phyloP scores from a whole-genome alignment of 2,113 vertebrate genomes.

The Rhegmatorhina hoffmannsi region DNA sequence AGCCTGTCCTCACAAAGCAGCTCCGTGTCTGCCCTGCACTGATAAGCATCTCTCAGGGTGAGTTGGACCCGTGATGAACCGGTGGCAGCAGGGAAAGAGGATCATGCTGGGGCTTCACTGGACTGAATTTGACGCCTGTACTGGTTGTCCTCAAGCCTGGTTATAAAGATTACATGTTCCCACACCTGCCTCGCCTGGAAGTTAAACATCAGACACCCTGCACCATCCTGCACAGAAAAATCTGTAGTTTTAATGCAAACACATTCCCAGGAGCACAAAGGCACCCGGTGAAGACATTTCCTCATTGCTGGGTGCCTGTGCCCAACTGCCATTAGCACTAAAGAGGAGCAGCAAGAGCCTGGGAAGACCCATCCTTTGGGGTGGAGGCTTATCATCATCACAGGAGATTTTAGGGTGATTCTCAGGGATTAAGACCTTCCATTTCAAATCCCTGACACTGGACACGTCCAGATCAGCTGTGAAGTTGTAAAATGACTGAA shows the following conservation, averaged over 20 bases:
- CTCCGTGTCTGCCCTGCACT: too few relatives aligned
- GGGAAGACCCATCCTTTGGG: background rate
- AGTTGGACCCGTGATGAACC: background rate
- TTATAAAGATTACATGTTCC: background rate
- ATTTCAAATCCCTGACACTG: background rate
- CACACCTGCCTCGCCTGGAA: background rate
- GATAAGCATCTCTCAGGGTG: background rate
- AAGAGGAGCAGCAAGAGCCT: background rate
- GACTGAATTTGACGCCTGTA: background rate
- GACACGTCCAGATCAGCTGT: background rate
- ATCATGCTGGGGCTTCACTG: background rate
- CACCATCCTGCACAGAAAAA: background rate
- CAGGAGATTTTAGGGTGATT: background rate
- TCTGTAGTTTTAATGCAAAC: background rate
- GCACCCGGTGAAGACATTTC: background rate
- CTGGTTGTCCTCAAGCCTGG: background rate
- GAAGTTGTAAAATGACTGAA: background rate
- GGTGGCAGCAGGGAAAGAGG: background rate
- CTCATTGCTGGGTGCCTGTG: background rate
- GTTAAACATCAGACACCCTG: background rate
- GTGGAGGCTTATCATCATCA: background rate
- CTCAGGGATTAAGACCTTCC: background rate
- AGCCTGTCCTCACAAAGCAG: background rate
- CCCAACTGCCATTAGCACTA: background rate
- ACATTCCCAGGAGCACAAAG: background rate